Evolutionary conservation across 2,113 vertebrate species (phyloP).

Genomic region (Amblyornis subalaris): DNA sequence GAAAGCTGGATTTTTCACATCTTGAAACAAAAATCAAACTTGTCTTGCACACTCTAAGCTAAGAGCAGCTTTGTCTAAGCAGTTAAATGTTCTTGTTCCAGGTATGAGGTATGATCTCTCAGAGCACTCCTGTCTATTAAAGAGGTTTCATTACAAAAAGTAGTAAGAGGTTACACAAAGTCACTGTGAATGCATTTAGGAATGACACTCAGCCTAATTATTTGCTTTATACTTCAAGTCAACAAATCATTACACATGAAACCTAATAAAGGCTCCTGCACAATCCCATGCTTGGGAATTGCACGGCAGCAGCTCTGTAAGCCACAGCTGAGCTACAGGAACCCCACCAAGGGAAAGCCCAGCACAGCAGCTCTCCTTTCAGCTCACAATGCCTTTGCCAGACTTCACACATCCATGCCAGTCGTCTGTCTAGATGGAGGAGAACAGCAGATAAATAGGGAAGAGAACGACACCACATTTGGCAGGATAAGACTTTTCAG

Average conservation of each 20-base stretch:
- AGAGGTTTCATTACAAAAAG: background rate
- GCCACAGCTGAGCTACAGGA: background rate
- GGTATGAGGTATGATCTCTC: background rate
- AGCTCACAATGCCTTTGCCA: background rate
- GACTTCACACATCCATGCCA: background rate
- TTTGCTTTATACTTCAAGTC: conserved; percentile 2
- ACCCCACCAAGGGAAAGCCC: background rate
- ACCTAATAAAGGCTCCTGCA: background rate
- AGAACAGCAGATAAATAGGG: background rate
- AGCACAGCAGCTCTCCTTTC: background rate
- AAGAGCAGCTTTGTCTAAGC: background rate
- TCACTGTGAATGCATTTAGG: background rate
- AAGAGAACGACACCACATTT: background rate
- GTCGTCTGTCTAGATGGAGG: background rate
- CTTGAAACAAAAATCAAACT: background rate
- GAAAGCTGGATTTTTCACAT: background rate
- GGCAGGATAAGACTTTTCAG: background rate
- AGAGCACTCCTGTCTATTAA: background rate
- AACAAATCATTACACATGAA: background rate
- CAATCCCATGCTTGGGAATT: background rate
- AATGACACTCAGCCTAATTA: background rate
- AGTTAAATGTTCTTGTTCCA: background rate
- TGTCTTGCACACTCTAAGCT: background rate
- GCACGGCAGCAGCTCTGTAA: background rate
- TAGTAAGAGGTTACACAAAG: background rate